Evolutionary conservation across 2,113 vertebrate genomes (phyloP), one percentile per base, ranked within the genome.

Genomic region (Noctilio leporinus): DNA sequence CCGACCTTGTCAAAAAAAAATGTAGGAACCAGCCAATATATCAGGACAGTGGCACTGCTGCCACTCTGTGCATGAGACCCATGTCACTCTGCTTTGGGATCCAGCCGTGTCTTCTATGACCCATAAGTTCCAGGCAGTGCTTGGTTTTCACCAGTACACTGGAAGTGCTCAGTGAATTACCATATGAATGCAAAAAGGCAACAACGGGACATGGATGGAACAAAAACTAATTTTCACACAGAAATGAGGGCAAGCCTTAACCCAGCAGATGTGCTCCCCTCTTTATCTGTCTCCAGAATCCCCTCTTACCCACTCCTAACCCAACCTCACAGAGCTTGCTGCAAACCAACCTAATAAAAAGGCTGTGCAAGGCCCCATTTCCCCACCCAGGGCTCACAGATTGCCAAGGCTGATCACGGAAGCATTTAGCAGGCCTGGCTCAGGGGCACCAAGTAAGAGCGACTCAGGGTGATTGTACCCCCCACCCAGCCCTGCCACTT

Each of bases 391-490:
- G 55, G 80, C 4, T 4, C 45, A 65, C 10, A 8, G 17, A 55
- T 57, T 73, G 81, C 43, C 24, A 4, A 77, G 11, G 28, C 47
- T 1, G 2, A 20, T 47, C 20, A 3, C 15, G 1, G 55, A n/a
- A 30, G 49, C 10, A 7, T 7, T 24, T 2, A n/a, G 24, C 4
- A 22, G 70, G 47, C 19, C 53, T 11, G 26, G 19, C 43, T 19
- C 51, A 26, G 20, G 51, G 62, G 16, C 22, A 77, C 67, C 38
- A 62, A 70, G 4, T 6, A 38, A 26, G 19, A 38, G 17, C 17
- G 53, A 12, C 47, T 3, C 4, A 0, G 30, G 17, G 30, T 35
- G 7, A 20, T 0, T 30, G 64, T 4, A 4, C 19, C 51, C 35
- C 35, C n/a, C 1, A 14, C 57, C 38, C 77, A 2, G 70, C 11